phyloP scores from a whole-genome alignment of 2,888 invertebrate species.

The Malthinus seriepunctatus region DNA sequence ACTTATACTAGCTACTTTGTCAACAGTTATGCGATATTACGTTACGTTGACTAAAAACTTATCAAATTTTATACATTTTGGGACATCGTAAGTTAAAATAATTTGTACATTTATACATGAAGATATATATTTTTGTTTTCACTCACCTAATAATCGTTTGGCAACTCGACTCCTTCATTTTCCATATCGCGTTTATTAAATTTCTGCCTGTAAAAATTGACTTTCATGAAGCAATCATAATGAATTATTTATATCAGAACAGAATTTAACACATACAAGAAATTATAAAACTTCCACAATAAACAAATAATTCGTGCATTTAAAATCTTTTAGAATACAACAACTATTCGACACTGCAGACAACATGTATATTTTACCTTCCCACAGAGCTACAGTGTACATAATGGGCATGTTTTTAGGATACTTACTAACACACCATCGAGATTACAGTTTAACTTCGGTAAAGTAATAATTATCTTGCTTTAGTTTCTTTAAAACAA shows the following conservation, averaged over 20 bases:
- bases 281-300: background rate
- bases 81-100: slow-evolving; percentile 63
- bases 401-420: slow-evolving; percentile 69
- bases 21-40: slow-evolving; percentile 65
- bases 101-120: background rate
- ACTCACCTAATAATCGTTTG: no score
- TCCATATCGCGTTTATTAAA: no score
- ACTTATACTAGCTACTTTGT: slow-evolving; percentile 55
- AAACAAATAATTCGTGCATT: background rate
- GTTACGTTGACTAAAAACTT: slow-evolving; percentile 63
- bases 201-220: no score
- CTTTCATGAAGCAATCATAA: no score
- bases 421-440: slow-evolving; percentile 59
- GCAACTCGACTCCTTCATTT: no score
- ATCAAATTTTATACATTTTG: slow-evolving; percentile 70
- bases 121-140: no score
- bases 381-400: slow-evolving; percentile 69
- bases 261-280: background rate
- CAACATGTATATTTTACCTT: slow-evolving; percentile 68
- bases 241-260: background rate
- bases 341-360: slow-evolving; percentile 71
- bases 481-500: slow-evolving; percentile 27
- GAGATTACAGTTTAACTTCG: slow-evolving; percentile 37
- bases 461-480: slow-evolving; percentile 6
- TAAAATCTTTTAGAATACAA: slow-evolving; percentile 58